Evolutionary conservation across 2,888 invertebrate species (phyloP).

Genomic region (Drosophila buzzatii): DNA sequence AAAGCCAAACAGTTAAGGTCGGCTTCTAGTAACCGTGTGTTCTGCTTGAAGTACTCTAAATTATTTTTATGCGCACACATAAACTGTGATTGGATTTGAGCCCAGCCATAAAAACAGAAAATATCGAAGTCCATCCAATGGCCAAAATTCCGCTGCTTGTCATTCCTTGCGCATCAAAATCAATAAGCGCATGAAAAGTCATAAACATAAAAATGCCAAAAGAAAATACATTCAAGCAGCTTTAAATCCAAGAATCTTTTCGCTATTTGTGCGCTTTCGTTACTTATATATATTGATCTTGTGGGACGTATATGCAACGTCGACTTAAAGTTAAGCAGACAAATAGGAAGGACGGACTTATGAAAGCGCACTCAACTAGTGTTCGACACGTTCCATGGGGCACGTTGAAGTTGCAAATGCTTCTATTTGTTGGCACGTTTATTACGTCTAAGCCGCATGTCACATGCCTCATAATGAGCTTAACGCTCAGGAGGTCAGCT

Average conservation of each 20-base stretch:
- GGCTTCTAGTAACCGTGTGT: conserved; percentile 26
- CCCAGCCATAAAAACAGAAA: conserved; percentile 55
- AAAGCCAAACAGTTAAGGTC: conserved; percentile 52
- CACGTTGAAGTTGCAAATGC: background rate
- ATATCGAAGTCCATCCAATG: conserved; percentile 12
- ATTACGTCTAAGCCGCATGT: conserved; percentile 55
- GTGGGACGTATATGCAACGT: conserved; percentile 22
- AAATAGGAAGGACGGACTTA: background rate
- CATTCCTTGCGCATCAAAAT: conserved; percentile 59
- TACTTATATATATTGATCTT: background rate
- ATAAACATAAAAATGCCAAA: conserved; percentile 60
- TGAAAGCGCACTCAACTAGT: conserved; percentile 15
- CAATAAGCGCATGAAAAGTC: conserved; percentile 73
- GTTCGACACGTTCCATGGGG: background rate
- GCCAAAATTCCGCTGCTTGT: conserved; percentile 35
- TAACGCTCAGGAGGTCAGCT: conserved; percentile 34
- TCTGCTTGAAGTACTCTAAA: conserved; percentile 51
- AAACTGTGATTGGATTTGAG: conserved; percentile 55
- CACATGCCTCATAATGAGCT: conserved; percentile 68
- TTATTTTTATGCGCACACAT: conserved; percentile 70
- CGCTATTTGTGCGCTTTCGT: background rate
- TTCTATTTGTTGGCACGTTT: conserved; percentile 27
- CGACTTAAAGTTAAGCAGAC: conserved; percentile 14
- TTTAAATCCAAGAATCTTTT: conserved; percentile 18
- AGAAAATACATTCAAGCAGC: conserved; percentile 7